Conservation (phyloP, 2,797 vertebrate species). For the Onychomys arenicola region DNA sequence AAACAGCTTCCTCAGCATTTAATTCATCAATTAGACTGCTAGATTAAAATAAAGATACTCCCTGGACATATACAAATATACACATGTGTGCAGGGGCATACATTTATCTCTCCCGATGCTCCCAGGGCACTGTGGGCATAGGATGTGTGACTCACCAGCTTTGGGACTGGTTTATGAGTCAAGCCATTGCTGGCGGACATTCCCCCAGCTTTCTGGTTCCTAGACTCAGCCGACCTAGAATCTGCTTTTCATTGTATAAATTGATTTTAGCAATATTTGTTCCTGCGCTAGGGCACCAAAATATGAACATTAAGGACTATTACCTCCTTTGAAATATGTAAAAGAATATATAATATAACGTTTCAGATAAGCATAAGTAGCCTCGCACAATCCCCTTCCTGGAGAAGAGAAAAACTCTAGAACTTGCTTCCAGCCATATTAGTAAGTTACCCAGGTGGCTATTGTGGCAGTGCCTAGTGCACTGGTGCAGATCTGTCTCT, state of each 20-base stretch:
- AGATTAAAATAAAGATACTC: slow-evolving; percentile 79
- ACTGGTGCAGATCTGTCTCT: neutral
- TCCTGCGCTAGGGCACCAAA: slow-evolving; percentile 43
- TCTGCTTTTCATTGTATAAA: slow-evolving; percentile 73
- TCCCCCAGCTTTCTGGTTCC: slow-evolving; percentile 39
- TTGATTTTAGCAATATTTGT: slow-evolving; percentile 67
- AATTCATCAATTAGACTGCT: slow-evolving; percentile 72
- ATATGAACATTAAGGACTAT: slow-evolving; percentile 34
- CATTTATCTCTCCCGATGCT: slow-evolving; percentile 46
- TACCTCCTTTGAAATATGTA: slow-evolving; percentile 61
- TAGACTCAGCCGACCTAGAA: slow-evolving; percentile 28
- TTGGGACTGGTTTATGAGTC: slow-evolving; percentile 53
- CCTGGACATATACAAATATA: slow-evolving; percentile 70
- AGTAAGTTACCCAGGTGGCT: slow-evolving; percentile 5
- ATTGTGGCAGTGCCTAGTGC: neutral
- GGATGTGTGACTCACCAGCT: slow-evolving; percentile 35
- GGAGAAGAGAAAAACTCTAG: slow-evolving; percentile 38
- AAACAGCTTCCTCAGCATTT: slow-evolving; percentile 76
- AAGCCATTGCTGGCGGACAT: slow-evolving; percentile 38
- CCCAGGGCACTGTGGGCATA: neutral
- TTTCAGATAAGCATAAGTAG: slow-evolving; percentile 61
- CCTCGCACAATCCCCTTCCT: neutral
- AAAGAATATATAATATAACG: neutral
- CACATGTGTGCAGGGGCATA: slow-evolving; percentile 32
- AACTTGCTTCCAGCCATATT: slow-evolving; percentile 24